Percentiles rank a stretch among this genome's conserved stretches.
Conservation (phyloP, 2,113 vertebrate species). For the Condylura cristata region DNA sequence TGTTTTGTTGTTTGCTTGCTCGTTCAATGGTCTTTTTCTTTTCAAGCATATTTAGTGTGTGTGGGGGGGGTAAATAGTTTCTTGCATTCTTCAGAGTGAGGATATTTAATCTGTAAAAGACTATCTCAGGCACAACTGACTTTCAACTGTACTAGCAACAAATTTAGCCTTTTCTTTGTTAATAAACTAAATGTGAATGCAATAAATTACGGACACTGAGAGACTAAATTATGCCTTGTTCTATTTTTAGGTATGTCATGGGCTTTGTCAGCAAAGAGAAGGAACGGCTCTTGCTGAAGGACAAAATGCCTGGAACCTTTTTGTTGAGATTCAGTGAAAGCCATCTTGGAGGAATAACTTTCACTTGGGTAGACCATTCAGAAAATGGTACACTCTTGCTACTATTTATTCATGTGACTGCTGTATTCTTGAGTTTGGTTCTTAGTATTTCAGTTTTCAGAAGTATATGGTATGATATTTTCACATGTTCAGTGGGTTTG, state of each 20-base stretch:
- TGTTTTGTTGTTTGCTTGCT: not conserved
- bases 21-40: not conserved
- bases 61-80: not conserved
- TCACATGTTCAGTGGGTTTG: not conserved
- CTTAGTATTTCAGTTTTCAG: not conserved
- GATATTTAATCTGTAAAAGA: not conserved
- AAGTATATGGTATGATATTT: no score
- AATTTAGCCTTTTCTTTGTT: constrained; percentile 3
- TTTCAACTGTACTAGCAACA: not conserved
- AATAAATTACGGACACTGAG: not conserved
- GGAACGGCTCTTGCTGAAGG: constrained; percentile 93
- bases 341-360: constrained; percentile 97
- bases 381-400: constrained; percentile 88
- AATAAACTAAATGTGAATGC: not conserved
- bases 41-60: not conserved
- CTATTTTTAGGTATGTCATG: constrained; percentile 92
- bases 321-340: constrained; percentile 97
- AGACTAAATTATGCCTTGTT: not conserved
- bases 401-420: not conserved
- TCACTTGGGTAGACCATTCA: constrained; percentile 96
- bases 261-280: constrained; percentile 98
- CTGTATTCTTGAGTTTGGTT: not conserved
- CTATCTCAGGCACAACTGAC: not conserved
- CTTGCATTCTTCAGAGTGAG: not conserved
- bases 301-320: constrained; percentile 94